These are phyloP conservation scores for Cylas formicarius DNA, from an alignment of 1,140 invertebrate species.

Conservation along the genomic window DNA sequence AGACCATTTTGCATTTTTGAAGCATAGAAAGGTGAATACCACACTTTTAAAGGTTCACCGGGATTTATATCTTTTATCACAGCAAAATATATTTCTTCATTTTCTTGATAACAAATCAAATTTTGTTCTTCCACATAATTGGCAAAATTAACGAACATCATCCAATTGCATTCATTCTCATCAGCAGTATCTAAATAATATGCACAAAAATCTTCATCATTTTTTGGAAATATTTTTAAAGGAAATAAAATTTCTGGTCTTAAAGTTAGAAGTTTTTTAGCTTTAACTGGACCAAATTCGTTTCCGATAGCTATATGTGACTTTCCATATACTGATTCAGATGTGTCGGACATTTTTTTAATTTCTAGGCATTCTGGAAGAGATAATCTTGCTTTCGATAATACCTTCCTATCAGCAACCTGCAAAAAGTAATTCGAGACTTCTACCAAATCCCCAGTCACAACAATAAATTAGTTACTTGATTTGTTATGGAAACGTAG, in stretches of 20 bases:
- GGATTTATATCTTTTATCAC: constrained; percentile 47
- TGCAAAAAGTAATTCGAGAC: constrained; percentile 22
- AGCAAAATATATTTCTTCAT: constrained; percentile 54
- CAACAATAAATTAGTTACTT: constrained; percentile 9
- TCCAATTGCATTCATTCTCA: constrained; percentile 56
- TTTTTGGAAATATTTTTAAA: constrained; percentile 34
- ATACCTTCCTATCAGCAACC: constrained; percentile 31
- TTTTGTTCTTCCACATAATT: constrained; percentile 48
- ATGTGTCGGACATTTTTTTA: constrained; percentile 31
- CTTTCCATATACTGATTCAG: constrained; percentile 23
- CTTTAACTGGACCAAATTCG: constrained; percentile 37
- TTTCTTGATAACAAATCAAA: constrained; percentile 56
- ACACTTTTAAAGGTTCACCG: constrained; percentile 53
- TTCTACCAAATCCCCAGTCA: no score
- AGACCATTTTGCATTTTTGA: constrained; percentile 38
- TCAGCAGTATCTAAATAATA: constrained; percentile 50
- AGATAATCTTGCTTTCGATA: constrained; percentile 33
- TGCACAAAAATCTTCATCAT: constrained; percentile 31
- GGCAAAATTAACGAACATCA: constrained; percentile 53
- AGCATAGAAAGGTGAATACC: constrained; percentile 51
- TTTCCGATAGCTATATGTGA: constrained; percentile 29
- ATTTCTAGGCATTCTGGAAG: constrained; percentile 32
- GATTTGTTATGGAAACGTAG: constrained; percentile 10
- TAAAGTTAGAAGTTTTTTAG: constrained; percentile 31
- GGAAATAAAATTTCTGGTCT: constrained; percentile 33